Evolutionary conservation across 2,888 invertebrate genomes (phyloP).

Genomic region (Lepidonotus clava): DNA sequence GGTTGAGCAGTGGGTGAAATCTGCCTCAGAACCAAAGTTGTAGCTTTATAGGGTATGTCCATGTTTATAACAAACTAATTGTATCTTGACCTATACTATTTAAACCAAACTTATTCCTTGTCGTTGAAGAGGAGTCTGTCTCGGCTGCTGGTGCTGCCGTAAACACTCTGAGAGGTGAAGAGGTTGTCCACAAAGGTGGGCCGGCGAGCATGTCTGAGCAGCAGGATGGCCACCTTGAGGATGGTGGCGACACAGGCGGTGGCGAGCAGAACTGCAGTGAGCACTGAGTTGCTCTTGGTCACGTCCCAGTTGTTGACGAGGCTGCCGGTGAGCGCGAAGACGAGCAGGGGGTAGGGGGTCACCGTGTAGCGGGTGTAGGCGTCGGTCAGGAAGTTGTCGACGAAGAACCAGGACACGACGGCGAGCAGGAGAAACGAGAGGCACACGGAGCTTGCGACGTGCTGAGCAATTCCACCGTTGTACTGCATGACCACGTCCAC

Average conservation of each 20-base stretch:
- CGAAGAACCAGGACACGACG: constrained; percentile 66
- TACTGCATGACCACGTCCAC: constrained; percentile 69
- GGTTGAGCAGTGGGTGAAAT: too few species aligned
- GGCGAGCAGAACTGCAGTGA: constrained; percentile 61
- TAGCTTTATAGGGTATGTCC: background rate
- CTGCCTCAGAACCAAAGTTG: too few species aligned
- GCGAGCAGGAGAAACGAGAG: constrained; percentile 67
- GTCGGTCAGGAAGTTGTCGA: constrained; percentile 70
- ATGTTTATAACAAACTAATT: background rate
- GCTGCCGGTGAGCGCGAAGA: constrained; percentile 71
- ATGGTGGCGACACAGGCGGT: constrained; percentile 1
- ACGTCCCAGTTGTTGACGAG: constrained; percentile 68
- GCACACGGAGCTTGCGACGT: constrained; percentile 66
- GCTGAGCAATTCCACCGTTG: constrained; percentile 59
- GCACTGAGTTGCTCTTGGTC: constrained; percentile 67
- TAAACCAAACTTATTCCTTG: background rate
- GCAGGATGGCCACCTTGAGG: constrained; percentile 16
- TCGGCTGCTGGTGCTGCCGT: constrained; percentile 3
- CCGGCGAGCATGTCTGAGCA: background rate
- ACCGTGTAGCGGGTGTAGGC: constrained; percentile 73
- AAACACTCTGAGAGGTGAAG: constrained; percentile 13
- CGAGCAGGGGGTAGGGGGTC: constrained; percentile 73
- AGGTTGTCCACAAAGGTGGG: background rate
- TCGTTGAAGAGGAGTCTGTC: background rate
- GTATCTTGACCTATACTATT: background rate